phyloP scores from a whole-genome alignment of 2,113 vertebrate genomes.

The Oncorhynchus clarkii region DNA sequence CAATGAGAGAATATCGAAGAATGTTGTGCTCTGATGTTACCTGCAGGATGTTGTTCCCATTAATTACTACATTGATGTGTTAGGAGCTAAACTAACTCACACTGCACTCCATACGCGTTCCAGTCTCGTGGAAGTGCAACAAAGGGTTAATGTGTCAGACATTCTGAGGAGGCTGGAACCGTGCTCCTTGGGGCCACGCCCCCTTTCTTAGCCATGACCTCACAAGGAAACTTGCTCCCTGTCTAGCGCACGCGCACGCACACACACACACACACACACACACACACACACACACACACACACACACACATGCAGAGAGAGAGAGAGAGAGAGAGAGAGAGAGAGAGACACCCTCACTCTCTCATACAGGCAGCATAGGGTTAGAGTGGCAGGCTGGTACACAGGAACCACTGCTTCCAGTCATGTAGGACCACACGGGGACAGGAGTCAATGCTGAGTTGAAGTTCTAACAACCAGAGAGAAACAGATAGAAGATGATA shows the following conservation, averaged over 20 bases:
- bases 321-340: not conserved
- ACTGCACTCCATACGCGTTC: too few relatives aligned
- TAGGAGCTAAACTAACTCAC: too few relatives aligned
- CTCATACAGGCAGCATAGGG: not conserved
- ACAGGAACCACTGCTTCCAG: not conserved
- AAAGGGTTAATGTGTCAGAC: not conserved
- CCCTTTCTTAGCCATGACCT: slow-evolving; percentile 39
- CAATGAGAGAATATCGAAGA: too few relatives aligned
- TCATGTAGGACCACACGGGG: not conserved
- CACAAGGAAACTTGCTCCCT: slow-evolving; percentile 28
- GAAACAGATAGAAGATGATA: not conserved
- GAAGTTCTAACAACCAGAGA: not conserved
- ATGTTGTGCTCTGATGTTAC: too few relatives aligned
- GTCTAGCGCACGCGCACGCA: slow-evolving; percentile 23
- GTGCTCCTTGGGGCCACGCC: not conserved
- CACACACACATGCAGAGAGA: too few relatives aligned
- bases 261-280: slow-evolving; percentile 3
- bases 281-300: slow-evolving; percentile 13
- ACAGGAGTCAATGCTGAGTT: not conserved
- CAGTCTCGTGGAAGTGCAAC: not conserved
- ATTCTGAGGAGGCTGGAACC: not conserved
- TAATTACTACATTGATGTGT: too few relatives aligned
- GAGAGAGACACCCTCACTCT: not conserved
- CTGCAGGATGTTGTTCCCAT: too few relatives aligned
- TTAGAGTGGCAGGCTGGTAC: not conserved